Evolutionary conservation across 2,888 invertebrate genomes (phyloP).

Genomic region (Hirudinaria manillensis): DNA sequence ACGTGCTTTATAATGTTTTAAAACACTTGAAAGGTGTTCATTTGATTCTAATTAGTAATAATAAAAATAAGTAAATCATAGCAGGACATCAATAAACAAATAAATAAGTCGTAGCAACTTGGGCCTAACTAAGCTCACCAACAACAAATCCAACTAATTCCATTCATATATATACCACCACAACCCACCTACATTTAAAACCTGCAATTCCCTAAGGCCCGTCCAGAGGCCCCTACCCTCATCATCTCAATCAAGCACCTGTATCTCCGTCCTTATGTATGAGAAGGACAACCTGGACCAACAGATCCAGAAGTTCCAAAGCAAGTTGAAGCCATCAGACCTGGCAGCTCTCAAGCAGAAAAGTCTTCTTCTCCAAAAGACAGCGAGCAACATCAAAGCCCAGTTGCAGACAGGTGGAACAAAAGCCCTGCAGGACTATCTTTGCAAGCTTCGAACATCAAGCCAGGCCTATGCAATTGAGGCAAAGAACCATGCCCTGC

Average conservation of each 20-base stretch:
- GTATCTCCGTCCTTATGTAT: slow-evolving; percentile 51
- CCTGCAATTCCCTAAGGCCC: too few species aligned
- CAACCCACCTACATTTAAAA: too few species aligned
- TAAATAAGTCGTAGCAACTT: too few species aligned
- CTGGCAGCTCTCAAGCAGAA: not conserved
- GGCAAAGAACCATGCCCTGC: slow-evolving; percentile 43
- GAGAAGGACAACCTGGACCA: slow-evolving; percentile 51
- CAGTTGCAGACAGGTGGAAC: slow-evolving; percentile 45
- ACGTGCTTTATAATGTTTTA: too few species aligned
- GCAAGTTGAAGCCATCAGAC: slow-evolving; percentile 42
- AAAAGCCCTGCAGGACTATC: slow-evolving; percentile 41
- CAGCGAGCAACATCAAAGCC: slow-evolving; percentile 15
- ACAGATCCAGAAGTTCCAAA: slow-evolving; percentile 48
- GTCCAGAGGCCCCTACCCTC: not conserved
- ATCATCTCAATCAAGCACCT: slow-evolving; percentile 35
- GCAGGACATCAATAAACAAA: too few species aligned
- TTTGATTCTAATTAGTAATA: too few species aligned
- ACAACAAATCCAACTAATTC: too few species aligned
- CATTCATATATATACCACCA: too few species aligned
- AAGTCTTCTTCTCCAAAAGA: not conserved
- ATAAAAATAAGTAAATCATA: too few species aligned
- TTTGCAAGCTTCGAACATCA: slow-evolving; percentile 42
- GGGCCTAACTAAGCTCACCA: too few species aligned
- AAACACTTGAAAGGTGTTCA: too few species aligned
- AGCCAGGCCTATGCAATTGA: slow-evolving; percentile 45